Base-by-base conservation (phyloP, 2,113 vertebrate genomes). In the Epinephelus cyanopodus region DNA sequence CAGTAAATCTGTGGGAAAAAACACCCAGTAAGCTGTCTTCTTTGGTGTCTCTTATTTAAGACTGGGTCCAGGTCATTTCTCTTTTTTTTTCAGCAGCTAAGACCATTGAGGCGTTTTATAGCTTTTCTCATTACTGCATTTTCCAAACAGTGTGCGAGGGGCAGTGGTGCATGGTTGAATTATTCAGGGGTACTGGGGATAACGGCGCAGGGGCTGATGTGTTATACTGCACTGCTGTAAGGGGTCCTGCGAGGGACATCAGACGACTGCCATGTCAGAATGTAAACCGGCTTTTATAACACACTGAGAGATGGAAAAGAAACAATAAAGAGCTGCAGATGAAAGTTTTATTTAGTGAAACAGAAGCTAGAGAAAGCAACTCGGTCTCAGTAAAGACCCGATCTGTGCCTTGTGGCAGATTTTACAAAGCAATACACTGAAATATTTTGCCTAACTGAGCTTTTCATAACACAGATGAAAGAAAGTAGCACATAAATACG, bases 81-180 rank as follows among this genome's bases (percentile, higher is more conserved):
- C 60, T 66, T 48, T 78, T 65, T 65, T 65, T 73, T 71, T 67
- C 66, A 79, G 56, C 84, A 80, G 81, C 87, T 65, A 58, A 86
- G 79, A 25, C 79, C 73, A 21, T 66, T 94, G 73, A 96, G 95
- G 94, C 94, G 88, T 96, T 96, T 97, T 95, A 94, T 94, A 95
- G 96, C 95, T 96, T 96, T 96, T 96, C 95, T 97, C 96, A 96
- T 97, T 97, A 97, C 82, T 90, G 94, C 91, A 67, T 96, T 97
- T 97, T 96, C 97, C 96, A 97, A 98, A 97, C 96, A 96, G 94
- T 94, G 95, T 95, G 95, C 94, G 93, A 95, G 95, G 80, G 95
- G 95, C 95, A 95, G 92, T 91, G 93, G 94, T 95, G 96, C 96
- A 95, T 95, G 95, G 96, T 96, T 97, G 96, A 97, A 97, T 97